Conservation (phyloP, 2,113 vertebrate species). For the Perca fluviatilis region DNA sequence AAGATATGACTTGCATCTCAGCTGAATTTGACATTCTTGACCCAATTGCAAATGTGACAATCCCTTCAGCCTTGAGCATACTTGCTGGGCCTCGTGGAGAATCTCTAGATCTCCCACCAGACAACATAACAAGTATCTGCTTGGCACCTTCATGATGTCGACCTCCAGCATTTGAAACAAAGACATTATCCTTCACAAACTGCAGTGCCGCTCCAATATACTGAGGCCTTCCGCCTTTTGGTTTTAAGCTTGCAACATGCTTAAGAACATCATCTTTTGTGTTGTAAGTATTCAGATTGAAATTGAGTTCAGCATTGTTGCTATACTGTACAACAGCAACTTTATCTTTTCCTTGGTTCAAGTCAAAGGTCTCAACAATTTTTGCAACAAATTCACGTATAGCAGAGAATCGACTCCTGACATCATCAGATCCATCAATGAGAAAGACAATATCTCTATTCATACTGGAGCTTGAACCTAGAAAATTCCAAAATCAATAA, state of each 20-base stretch:
- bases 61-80: constrained; percentile 74
- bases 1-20: constrained; percentile 77
- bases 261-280: constrained; percentile 69
- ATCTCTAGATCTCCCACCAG: constrained; percentile 81
- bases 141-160: constrained; percentile 63
- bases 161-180: constrained; percentile 70
- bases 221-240: constrained; percentile 79
- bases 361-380: constrained; percentile 74
- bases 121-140: constrained; percentile 80
- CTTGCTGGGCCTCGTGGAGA: constrained; percentile 76
- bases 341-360: constrained; percentile 79
- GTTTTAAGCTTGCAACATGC: constrained; percentile 71
- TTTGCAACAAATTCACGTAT: constrained; percentile 78
- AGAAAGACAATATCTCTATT: constrained; percentile 85
- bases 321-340: constrained; percentile 85
- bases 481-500: constrained; percentile 40
- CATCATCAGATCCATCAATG: constrained; percentile 85
- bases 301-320: constrained; percentile 76
- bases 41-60: constrained; percentile 76
- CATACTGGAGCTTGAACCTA: constrained; percentile 63
- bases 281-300: constrained; percentile 76
- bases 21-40: constrained; percentile 68
- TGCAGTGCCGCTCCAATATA: constrained; percentile 82
- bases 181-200: constrained; percentile 79
- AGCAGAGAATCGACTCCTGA: constrained; percentile 73